A percentile compares a stretch with the other conserved stretches of the same genome.
phyloP scores from a whole-genome alignment of 2,113 vertebrate species.

The Upupa epops region DNA sequence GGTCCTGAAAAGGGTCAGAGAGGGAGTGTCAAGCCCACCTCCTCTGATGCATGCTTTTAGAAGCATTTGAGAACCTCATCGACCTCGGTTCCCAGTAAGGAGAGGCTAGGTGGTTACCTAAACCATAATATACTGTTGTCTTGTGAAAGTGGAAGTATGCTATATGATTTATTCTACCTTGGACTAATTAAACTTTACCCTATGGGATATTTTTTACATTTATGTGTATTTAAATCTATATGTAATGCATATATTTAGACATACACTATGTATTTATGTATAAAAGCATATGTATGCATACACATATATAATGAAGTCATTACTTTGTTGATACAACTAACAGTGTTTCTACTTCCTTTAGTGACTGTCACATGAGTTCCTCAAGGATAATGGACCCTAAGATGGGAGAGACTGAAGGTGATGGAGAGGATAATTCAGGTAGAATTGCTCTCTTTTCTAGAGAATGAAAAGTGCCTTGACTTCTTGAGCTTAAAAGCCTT shows the following conservation, averaged over 20 bases:
- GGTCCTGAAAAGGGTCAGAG: background rate
- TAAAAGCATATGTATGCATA: background rate
- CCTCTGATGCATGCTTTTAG: background rate
- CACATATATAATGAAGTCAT: background rate
- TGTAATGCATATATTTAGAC: background rate
- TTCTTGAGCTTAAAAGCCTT: background rate
- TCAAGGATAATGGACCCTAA: conserved; percentile 80
- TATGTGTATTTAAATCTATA: background rate
- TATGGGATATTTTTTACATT: background rate
- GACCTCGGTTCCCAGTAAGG: background rate
- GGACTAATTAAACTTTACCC: background rate
- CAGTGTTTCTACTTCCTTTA: conserved; percentile 32
- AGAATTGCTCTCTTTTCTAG: background rate
- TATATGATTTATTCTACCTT: background rate
- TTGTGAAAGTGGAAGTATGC: background rate
- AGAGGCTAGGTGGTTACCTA: background rate
- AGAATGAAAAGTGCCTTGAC: background rate
- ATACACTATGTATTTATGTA: background rate
- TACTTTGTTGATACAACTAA: background rate
- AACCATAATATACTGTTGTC: background rate
- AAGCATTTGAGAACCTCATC: background rate
- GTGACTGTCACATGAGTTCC: conserved; percentile 67
- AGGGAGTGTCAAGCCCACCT: background rate
- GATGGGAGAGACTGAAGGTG: conserved; percentile 79
- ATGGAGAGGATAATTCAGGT: conserved; percentile 85